Percentiles rank a stretch among this genome's conserved stretches.
These are phyloP conservation scores for Microcebus griseorufus DNA, from an alignment of 2,113 vertebrate genomes.

Conservation along the genomic window DNA sequence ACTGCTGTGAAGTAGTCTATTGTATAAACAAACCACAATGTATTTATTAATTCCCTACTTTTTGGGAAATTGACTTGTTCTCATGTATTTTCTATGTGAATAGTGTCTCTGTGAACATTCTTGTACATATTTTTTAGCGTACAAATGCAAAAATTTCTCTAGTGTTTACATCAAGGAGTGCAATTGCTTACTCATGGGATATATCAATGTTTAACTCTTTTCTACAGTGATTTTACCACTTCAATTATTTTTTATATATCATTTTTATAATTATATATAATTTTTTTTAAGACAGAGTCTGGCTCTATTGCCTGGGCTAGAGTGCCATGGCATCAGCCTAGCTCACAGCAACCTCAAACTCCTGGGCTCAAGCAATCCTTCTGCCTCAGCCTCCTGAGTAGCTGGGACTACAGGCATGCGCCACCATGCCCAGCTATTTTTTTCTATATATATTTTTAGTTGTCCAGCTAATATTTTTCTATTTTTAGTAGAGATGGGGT, in stretches of 20 bases:
- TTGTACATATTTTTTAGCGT: not conserved
- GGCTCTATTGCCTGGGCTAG: too few relatives aligned
- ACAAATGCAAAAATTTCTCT: not conserved
- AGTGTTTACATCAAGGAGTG: not conserved
- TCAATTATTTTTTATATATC: not conserved
- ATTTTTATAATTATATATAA: too few relatives aligned
- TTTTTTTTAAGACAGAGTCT: too few relatives aligned
- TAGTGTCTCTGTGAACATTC: not conserved
- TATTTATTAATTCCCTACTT: not conserved
- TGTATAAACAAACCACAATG: not conserved
- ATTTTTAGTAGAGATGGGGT: too few relatives aligned
- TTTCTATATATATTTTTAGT: too few relatives aligned
- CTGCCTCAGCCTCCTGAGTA: too few relatives aligned
- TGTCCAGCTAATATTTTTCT: too few relatives aligned
- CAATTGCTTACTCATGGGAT: not conserved
- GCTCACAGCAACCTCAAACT: too few relatives aligned
- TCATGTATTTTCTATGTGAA: not conserved
- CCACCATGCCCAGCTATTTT: too few relatives aligned
- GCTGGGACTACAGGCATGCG: too few relatives aligned
- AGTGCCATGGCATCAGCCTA: too few relatives aligned
- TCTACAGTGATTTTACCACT: not conserved
- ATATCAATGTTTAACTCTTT: not conserved
- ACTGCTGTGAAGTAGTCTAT: not conserved
- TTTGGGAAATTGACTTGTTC: not conserved
- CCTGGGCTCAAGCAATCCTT: too few relatives aligned